Conservation (phyloP, 2,113 vertebrate genomes). For the Isichthys henryi region DNA sequence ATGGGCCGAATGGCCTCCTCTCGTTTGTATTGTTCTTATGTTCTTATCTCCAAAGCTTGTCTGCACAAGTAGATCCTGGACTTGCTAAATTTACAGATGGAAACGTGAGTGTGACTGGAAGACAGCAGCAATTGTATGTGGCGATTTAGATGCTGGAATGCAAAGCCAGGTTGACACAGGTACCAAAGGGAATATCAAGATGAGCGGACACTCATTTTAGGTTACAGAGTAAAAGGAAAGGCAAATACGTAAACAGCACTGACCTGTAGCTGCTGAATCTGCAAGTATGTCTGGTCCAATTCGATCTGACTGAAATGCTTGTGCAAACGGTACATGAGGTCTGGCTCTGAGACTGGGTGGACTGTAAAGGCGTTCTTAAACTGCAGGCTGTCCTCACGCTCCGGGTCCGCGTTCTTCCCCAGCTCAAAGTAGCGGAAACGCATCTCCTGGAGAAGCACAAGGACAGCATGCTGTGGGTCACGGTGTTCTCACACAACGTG, state of each 20-base stretch:
- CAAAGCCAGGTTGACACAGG: not conserved
- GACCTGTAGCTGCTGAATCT: slow-evolving; percentile 90
- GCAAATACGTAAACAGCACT: not conserved
- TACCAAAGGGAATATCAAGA: not conserved
- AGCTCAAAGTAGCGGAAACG: slow-evolving; percentile 80
- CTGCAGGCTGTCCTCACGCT: slow-evolving; percentile 71
- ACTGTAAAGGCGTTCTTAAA: slow-evolving; percentile 78
- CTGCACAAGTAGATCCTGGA: not conserved
- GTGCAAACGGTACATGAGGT: slow-evolving; percentile 88
- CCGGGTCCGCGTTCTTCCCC: slow-evolving; percentile 80
- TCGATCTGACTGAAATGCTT: slow-evolving; percentile 85
- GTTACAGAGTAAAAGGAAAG: not conserved
- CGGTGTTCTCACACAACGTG: not conserved
- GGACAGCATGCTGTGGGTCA: not conserved
- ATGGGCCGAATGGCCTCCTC: no score
- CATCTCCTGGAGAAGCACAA: slow-evolving; percentile 64
- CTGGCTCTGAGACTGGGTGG: slow-evolving; percentile 78
- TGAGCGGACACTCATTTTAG: not conserved
- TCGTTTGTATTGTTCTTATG: no score
- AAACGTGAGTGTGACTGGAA: not conserved
- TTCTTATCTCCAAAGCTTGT: not conserved
- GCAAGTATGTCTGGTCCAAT: slow-evolving; percentile 73
- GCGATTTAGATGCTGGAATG: not conserved
- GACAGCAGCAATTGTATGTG: not conserved
- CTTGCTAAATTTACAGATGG: not conserved